Evolutionary conservation across 2,888 invertebrate genomes (phyloP), one percentile per base, ranked within the genome.

Genomic region (Ophion costatus): DNA sequence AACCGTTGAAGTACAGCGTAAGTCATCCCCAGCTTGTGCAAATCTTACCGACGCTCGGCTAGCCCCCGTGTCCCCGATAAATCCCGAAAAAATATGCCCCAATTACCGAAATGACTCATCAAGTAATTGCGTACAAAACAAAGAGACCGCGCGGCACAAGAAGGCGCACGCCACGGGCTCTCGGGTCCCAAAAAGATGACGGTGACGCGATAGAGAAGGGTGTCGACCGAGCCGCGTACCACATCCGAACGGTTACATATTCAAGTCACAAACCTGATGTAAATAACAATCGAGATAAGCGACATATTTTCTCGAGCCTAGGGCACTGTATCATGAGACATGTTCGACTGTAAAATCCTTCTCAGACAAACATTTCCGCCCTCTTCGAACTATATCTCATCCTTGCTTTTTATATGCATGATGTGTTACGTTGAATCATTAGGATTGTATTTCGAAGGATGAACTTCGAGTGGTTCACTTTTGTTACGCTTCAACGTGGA

Each of bases 21-120:
- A 90, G 89, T 91, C 90, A 90, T 91, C 90, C 75, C 88, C 87
- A 88, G 89, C 88, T 91, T 91, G 91, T 91, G 91, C 89, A 91
- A 90, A 91, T 91, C 88, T 87, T 76, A 85, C 84, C 79, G 85
- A 84, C 87, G 87, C 87, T 85, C 88, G 82, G 82, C 71, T 33
- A 74, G 51, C 78, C 74, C 85, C 51, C 80, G 85, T 89, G 87
- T 87, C 73, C 73, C 69, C 90, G 86, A 92, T 92, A 92, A 92
- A 92, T 92, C 88, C 86, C 76, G 85, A 88, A 90, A 91, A 93
- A 91, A 91, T 92, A 92, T 90, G 90, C 89, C 91, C 92, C 92
- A 92, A 93, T 93, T 93, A 93, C 91, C 83, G 91, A 91, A 92
- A 93, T 93, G 92, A 93, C 90, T 93, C 92, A 93, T 92, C 92